Evolutionary conservation across 2,888 invertebrate genomes (phyloP).

Genomic region (Chelonus formosanus): DNA sequence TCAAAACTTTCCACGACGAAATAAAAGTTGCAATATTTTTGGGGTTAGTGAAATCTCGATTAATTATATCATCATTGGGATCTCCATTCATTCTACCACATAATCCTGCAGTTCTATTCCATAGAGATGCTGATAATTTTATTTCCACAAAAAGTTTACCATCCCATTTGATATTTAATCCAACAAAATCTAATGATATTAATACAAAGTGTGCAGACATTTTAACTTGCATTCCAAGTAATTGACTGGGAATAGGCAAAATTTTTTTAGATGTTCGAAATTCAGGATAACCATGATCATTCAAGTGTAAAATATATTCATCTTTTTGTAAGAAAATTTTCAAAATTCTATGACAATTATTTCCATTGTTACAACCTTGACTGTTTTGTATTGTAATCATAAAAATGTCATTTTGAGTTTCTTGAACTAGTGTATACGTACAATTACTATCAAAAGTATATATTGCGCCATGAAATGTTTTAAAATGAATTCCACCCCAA

Average conservation of each 20-base stretch:
- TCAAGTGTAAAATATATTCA: slow-evolving; percentile 69
- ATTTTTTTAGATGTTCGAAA: slow-evolving; percentile 49
- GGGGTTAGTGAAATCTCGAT: slow-evolving; percentile 68
- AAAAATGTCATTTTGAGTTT: slow-evolving; percentile 76
- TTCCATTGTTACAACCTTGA: slow-evolving; percentile 66
- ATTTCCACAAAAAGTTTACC: slow-evolving; percentile 68
- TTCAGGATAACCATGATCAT: slow-evolving; percentile 41
- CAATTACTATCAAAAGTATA: slow-evolving; percentile 80
- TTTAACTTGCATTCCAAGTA: slow-evolving; percentile 78
- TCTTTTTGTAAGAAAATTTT: slow-evolving; percentile 77
- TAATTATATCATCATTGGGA: slow-evolving; percentile 72
- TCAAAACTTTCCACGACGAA: slow-evolving; percentile 71
- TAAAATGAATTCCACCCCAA: slow-evolving; percentile 84
- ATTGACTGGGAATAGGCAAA: slow-evolving; percentile 77
- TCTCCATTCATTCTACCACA: slow-evolving; percentile 83
- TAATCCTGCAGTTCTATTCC: slow-evolving; percentile 83
- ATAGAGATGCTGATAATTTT: slow-evolving; percentile 74
- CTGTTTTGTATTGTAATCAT: slow-evolving; percentile 71
- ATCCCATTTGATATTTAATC: slow-evolving; percentile 81
- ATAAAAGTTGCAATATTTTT: slow-evolving; percentile 67
- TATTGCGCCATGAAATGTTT: slow-evolving; percentile 85
- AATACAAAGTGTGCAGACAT: slow-evolving; percentile 77
- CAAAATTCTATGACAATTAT: slow-evolving; percentile 67
- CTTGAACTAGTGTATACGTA: slow-evolving; percentile 77
- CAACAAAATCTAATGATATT: slow-evolving; percentile 74